These are phyloP conservation scores for Gandaritis pyraliata DNA, from an alignment of 2,888 invertebrate genomes.

Conservation along the genomic window DNA sequence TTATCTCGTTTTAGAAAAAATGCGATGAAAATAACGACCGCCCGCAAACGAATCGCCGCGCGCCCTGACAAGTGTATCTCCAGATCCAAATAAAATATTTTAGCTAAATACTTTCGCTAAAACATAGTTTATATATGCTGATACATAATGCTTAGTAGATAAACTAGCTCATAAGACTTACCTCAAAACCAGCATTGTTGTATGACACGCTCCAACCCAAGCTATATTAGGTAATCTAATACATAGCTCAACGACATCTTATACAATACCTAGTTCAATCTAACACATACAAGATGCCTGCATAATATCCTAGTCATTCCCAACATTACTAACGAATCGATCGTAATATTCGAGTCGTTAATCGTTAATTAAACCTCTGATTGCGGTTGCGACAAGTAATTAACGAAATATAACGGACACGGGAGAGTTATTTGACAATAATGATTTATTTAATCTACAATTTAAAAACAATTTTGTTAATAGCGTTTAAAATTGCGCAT, in stretches of 20 bases:
- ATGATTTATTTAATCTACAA: constrained; percentile 24
- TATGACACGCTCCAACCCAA: no score
- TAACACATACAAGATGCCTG: no score
- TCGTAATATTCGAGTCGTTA: constrained; percentile 36
- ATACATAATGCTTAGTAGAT: no score
- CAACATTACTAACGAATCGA: constrained; percentile 15
- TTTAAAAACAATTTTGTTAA: constrained; percentile 19
- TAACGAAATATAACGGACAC: constrained; percentile 28
- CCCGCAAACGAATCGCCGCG: constrained; percentile 39
- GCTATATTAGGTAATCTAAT: no score
- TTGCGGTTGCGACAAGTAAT: constrained; percentile 42
- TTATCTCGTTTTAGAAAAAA: constrained; percentile 47
- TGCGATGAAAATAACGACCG: constrained; percentile 45
- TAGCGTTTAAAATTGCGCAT: constrained; percentile 4
- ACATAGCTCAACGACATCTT: no score
- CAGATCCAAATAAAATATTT: background rate
- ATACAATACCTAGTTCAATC: no score
- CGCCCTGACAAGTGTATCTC: constrained; percentile 30
- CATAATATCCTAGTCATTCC: background rate
- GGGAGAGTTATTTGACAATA: constrained; percentile 24
- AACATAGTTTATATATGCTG: no score
- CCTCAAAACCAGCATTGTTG: no score
- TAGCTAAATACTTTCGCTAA: background rate
- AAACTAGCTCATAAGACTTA: no score
- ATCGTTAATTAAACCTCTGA: constrained; percentile 40